phyloP scores from a whole-genome alignment of 2,888 invertebrate genomes.

The Sphaerophoria rueppellii region DNA sequence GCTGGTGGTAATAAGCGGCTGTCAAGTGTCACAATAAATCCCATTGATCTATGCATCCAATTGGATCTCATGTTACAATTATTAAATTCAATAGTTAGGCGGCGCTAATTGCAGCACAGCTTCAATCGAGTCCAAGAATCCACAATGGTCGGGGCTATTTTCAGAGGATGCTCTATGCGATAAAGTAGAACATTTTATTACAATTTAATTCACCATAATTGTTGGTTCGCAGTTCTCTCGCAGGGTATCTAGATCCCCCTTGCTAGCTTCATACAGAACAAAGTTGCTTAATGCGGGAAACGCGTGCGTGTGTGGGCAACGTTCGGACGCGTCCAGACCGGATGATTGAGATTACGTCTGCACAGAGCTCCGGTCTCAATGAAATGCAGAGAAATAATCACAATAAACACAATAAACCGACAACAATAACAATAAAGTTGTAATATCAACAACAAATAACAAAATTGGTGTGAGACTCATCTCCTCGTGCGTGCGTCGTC shows the following conservation, averaged over 20 bases:
- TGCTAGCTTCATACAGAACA: neutral
- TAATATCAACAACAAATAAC: slow-evolving; percentile 59
- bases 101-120: slow-evolving; percentile 67
- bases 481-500: neutral
- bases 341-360: slow-evolving; percentile 69
- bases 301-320: slow-evolving; percentile 68
- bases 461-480: slow-evolving; percentile 50
- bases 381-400: slow-evolving; percentile 64
- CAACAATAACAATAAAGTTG: slow-evolving; percentile 70
- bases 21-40: slow-evolving; percentile 66
- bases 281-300: slow-evolving; percentile 30
- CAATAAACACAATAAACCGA: slow-evolving; percentile 63
- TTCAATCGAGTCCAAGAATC: slow-evolving; percentile 46
- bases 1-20: slow-evolving; percentile 68
- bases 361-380: slow-evolving; percentile 38
- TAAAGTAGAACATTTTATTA: slow-evolving; percentile 78
- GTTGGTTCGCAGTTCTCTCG: slow-evolving; percentile 68
- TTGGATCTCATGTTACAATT: slow-evolving; percentile 69
- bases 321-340: slow-evolving; percentile 18
- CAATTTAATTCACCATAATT: slow-evolving; percentile 79
- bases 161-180: slow-evolving; percentile 68
- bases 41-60: slow-evolving; percentile 64
- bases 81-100: slow-evolving; percentile 72
- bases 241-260: slow-evolving; percentile 20
- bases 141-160: slow-evolving; percentile 38